Base-by-base conservation (phyloP, 2,113 vertebrate species). In the Brevimyrus niger region DNA sequence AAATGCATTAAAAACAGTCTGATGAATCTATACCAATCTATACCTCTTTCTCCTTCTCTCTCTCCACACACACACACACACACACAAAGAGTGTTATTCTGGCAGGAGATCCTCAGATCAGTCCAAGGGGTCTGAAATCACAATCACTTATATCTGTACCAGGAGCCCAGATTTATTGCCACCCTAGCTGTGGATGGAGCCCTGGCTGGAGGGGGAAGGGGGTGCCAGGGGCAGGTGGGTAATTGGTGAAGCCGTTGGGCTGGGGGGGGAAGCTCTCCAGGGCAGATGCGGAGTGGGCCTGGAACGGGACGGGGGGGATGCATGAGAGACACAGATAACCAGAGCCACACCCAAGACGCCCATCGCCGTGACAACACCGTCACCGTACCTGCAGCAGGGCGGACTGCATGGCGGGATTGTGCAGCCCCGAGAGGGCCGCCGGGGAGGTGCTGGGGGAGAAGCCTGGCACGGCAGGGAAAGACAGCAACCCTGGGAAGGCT, bases 141-240 rank as follows among this genome's bases (percentile, higher is more conserved):
- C 35, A 38, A 83, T 23, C 47, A 23, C 48, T 13, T 6, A 53
- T 23, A 53, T 23, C 85, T 38, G 10, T 5, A 11, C n/a, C 27
- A 2, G 50, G 10, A 27, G 10, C 11, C 7, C 48, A 6, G 50
- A 53, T 89, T 96, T 95, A 99, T 93, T 99, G 98, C 98, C 98
- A 99, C 84, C 98, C 98, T 90, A 97, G 95, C 93, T 98, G 97
- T 2, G 97, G 98, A 91, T 96, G 96, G 85, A 99, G 95, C 90
- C 97, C 96, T 7, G 98, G 97, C 44, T 99, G 98, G 90, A 99
- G 94, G 58, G 97, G 94, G 93, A 98, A 99, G 3, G 97, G 96
- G 50, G 97, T 96, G 91, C 97, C 97, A 58, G 97, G 95, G n/a
- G 96, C 94, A 15, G 97, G 93, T 1, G 97, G 94, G 86, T 98